Base-by-base conservation (phyloP, 2,888 invertebrate genomes). In the Agonum fuliginosum region DNA sequence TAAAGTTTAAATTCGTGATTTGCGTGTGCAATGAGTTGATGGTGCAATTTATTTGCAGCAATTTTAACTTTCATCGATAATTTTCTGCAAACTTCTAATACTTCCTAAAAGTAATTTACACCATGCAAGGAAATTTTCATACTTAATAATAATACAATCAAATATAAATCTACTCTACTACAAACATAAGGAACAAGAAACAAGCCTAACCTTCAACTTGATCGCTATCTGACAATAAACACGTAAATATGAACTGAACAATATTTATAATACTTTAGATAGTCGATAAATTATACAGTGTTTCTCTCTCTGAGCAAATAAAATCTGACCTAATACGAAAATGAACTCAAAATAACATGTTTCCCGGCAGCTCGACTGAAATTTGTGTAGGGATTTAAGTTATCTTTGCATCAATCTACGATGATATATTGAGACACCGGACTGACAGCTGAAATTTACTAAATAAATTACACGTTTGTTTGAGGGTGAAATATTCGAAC, bases 401-500 rank as follows among this genome's bases (percentile, higher is more conserved):
- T 65, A 65, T 65, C 65, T 30, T 19, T 54, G 34, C 37, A 58
- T 73, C 58, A 73, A 73, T 73, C 58, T 20, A 17, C 62, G 22
- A 58, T 73, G 73, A 73, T 58, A 58, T 73, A 73, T 73, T 20
- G 73, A 73, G 73, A 73, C 73, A 73, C 24, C n/a, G 73, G 22
- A 58, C 54, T 73, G 73, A 73, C 73, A 73, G 73, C 34, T 58
- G 37, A 62, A 73, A 48, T 74, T 62, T 74, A 43, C 74, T 62
- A 65, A 27, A 74, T 74, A 74, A 74, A 74, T 74, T 74, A 74
- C 74, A 74, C 30, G 65, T 65, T 74, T 74, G 62, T 65, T 74
- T 62, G 34, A 24, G 58, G 37, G 73, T 73, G 73, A 70, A 70
- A 24, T 70, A 46, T 70, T 51, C 71, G 51, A 71, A 71, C 51